Percentiles rank a stretch among this genome's conserved stretches.
phyloP scores from a whole-genome alignment of 2,888 invertebrate genomes.

The Norana najaformis region DNA sequence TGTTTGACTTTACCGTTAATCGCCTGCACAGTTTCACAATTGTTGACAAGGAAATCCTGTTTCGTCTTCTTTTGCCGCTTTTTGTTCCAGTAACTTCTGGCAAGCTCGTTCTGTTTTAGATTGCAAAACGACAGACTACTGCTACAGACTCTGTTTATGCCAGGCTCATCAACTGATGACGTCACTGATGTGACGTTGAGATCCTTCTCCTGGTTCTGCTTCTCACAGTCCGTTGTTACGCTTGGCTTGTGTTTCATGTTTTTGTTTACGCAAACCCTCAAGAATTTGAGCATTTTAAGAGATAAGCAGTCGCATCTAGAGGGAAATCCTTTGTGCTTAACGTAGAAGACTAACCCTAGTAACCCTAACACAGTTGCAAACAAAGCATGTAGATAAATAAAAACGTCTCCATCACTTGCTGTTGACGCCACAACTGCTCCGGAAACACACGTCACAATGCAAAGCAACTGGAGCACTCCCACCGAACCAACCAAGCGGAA shows the following conservation, averaged over 20 bases:
- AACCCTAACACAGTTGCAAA: background rate
- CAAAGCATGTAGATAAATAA: too few species aligned
- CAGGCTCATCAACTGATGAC: background rate
- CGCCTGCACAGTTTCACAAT: background rate
- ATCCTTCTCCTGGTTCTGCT: constrained; percentile 1
- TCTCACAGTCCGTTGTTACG: background rate
- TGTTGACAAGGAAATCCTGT: background rate
- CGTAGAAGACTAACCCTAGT: background rate
- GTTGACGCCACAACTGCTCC: background rate
- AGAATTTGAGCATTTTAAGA: background rate
- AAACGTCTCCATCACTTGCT: background rate
- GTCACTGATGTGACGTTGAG: background rate
- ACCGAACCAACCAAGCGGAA: background rate
- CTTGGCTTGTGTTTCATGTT: background rate
- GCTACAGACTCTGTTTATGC: background rate
- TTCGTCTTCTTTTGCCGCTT: background rate
- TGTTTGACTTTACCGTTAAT: background rate
- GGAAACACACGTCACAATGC: background rate
- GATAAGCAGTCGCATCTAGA: background rate
- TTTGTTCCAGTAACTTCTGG: background rate
- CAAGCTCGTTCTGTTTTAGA: background rate
- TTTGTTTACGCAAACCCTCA: background rate
- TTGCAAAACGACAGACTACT: constrained; percentile 3
- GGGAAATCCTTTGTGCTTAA: background rate
- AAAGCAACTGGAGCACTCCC: background rate